Percentiles rank a stretch among this genome's conserved stretches.
Conservation (phyloP, 2,113 vertebrate species). For the Piprites chloris region DNA sequence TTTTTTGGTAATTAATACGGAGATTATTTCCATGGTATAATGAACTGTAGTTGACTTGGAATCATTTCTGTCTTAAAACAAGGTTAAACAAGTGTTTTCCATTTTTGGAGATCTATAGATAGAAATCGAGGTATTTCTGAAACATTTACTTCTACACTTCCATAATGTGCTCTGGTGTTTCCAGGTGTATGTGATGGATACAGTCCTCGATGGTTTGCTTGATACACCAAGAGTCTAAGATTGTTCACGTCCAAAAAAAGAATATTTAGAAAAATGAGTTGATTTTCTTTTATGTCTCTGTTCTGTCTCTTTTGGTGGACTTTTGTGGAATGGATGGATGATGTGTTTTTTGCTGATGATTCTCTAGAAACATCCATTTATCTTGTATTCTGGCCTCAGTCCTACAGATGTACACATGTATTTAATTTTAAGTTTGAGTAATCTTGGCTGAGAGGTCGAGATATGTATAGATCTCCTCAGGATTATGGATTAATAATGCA, state of each 20-base stretch:
- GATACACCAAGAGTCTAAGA: not conserved
- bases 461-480: not conserved
- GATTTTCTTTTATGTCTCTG: constrained; percentile 11
- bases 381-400: constrained; percentile 1
- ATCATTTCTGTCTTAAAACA: not conserved
- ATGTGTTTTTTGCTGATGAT: constrained; percentile 20
- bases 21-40: not conserved
- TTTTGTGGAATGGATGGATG: constrained; percentile 22
- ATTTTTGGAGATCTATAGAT: not conserved
- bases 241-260: not conserved
- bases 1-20: not conserved
- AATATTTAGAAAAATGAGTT: not conserved
- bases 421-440: constrained; percentile 47
- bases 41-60: not conserved
- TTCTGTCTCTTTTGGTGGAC: not conserved
- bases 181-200: not conserved
- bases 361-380: constrained; percentile 18
- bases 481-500: constrained; percentile 44
- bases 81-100: not conserved
- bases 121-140: not conserved
- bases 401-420: constrained; percentile 29
- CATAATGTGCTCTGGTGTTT: not conserved
- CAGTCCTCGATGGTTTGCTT: not conserved
- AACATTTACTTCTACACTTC: not conserved
- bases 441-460: constrained; percentile 35